Evolutionary conservation across 1,140 invertebrate genomes (phyloP), one percentile per base, ranked within the genome.

Genomic region (Oryctes rhinoceros): DNA sequence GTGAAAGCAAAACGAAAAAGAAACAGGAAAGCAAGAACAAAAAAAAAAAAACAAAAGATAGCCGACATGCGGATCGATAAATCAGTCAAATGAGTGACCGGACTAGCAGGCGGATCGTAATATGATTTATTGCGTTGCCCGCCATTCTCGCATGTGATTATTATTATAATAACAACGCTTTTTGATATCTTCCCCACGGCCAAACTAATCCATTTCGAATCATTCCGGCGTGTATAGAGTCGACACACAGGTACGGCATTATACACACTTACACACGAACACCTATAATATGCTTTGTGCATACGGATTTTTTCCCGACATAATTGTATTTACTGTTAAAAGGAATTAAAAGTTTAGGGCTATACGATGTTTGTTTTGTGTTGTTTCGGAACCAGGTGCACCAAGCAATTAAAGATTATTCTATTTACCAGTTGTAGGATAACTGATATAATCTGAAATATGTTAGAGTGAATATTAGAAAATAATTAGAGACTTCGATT

Each of bases 111-210:
- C 85, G 85, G 85, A 85, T 83, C 83, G 83, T 79, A 82, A 81
- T 78, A 87, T 87, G 86, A 87, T 87, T 87, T 86, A 87, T 84
- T 75, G 78, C 49, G 53, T 83, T 71, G 82, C 77, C 84, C 83
- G 84, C 84, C 85, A 85, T 83, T 85, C 81, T 85, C 85, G 84
- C 85, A 86, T 86, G 85, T 86, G 84, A 86, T 86, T 86, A 86
- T 85, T 86, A 86, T 86, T 85, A 86, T 86, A 85, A 86, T 85
- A 85, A 84, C 80, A 80, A 82, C 80, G 81, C 81, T 82, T 84
- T 85, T 84, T 82, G 81, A 83, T 85, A 83, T 80, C 81, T 84
- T 82, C 82, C 84, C 82, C 80, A 74, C 76, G 81, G 84, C 79
- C 76, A 83, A 65, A 79, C 49, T 80, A 75, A 78, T 80, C 81